Evolutionary conservation across 2,113 vertebrate species (phyloP).

Genomic region (Ammospiza nelsoni): DNA sequence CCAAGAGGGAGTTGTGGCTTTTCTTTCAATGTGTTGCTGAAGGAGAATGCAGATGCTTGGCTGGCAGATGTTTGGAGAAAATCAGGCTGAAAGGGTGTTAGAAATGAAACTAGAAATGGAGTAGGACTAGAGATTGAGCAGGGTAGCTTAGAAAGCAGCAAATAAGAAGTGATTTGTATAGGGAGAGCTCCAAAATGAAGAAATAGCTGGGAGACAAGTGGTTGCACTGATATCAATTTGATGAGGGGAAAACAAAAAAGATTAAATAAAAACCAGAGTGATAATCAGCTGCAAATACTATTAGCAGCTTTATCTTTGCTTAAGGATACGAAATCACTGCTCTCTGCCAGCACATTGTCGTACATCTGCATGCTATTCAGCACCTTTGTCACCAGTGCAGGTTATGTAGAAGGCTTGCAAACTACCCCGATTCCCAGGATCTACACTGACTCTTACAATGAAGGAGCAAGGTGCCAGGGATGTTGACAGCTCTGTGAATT

Average conservation of each 20-base stretch:
- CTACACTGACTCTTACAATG: background rate
- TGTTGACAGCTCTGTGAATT: conserved; percentile 29
- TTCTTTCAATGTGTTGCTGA: background rate
- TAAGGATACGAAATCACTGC: background rate
- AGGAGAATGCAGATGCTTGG: background rate
- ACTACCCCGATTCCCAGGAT: background rate
- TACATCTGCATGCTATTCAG: background rate
- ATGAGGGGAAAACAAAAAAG: background rate
- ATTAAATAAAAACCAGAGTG: background rate
- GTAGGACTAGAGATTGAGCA: background rate
- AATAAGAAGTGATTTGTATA: background rate
- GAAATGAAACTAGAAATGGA: background rate
- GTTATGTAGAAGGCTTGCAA: background rate
- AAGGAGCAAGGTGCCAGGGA: conserved; percentile 5
- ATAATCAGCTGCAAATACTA: background rate
- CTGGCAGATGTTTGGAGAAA: background rate
- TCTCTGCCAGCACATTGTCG: background rate
- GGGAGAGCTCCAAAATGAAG: background rate
- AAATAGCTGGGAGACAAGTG: background rate
- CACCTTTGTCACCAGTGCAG: background rate
- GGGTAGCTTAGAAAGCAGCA: background rate
- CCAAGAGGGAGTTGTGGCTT: background rate
- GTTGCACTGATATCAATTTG: background rate
- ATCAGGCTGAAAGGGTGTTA: background rate
- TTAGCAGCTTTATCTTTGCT: background rate